Conservation (phyloP, 2,797 vertebrate species). For the Tragelaphus eurycerus region DNA sequence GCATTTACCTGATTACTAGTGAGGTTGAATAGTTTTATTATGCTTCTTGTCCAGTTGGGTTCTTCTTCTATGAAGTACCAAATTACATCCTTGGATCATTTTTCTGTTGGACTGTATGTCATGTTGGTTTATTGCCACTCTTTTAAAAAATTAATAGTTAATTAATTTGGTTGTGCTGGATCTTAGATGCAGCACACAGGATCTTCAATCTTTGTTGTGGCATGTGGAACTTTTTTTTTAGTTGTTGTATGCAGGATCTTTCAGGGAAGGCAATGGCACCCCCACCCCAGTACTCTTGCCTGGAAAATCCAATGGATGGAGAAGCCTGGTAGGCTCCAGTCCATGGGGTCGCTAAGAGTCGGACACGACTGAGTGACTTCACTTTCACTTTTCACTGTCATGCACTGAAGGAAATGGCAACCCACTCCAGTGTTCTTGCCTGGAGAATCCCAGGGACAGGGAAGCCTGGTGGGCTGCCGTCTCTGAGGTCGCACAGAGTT, state of each 20-base stretch:
- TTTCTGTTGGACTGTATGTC: neutral
- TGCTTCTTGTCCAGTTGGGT: neutral
- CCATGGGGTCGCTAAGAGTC: no score
- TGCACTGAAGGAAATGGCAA: no score
- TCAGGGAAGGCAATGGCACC: no score
- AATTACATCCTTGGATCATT: neutral
- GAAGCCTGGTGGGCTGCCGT: no score
- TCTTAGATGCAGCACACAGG: neutral
- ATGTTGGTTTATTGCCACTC: neutral
- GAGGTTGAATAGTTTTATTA: neutral
- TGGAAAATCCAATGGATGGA: no score
- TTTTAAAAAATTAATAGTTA: neutral
- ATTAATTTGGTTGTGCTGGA: neutral
- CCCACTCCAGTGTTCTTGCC: no score
- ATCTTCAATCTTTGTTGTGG: neutral
- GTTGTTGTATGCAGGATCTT: neutral
- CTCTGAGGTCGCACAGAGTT: no score
- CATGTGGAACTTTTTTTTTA: neutral
- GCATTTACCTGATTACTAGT: conserved; percentile 16
- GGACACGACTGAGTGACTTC: no score
- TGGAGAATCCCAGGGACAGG: no score
- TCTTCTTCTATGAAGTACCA: neutral
- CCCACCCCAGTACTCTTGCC: no score
- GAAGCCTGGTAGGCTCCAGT: no score
- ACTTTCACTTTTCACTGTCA: no score